Percentiles rank a stretch among this genome's conserved stretches.
These are phyloP conservation scores for Neomorphus geoffroyi DNA, from an alignment of 2,797 vertebrate species.

Conservation along the genomic window DNA sequence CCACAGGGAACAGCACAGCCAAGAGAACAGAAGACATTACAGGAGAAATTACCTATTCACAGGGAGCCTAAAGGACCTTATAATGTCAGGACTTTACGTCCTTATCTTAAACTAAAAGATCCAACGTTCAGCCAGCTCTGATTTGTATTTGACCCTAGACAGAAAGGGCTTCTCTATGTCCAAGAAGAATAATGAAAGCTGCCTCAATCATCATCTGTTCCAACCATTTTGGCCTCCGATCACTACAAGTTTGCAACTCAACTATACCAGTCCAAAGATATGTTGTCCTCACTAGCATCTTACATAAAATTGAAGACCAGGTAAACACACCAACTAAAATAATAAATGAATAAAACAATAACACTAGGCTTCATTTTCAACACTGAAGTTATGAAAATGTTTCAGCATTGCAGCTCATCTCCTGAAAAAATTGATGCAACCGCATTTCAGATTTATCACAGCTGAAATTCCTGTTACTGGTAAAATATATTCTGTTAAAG, in stretches of 20 bases:
- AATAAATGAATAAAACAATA: neutral
- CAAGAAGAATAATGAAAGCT: neutral
- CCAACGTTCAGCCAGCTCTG: neutral
- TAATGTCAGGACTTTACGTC: neutral
- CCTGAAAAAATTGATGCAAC: neutral
- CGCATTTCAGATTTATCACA: neutral
- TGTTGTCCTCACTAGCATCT: neutral
- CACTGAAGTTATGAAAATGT: neutral
- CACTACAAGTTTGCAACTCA: neutral
- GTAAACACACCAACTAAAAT: neutral
- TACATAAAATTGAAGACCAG: neutral
- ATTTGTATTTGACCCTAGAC: neutral
- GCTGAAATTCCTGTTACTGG: neutral
- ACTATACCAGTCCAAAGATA: neutral
- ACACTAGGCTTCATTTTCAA: neutral
- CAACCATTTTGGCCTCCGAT: neutral
- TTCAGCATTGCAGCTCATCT: neutral
- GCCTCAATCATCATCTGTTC: neutral
- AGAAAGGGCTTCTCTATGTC: neutral
- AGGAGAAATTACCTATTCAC: neutral
- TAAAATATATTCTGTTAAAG: neutral
- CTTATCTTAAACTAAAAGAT: neutral
- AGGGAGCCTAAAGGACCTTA: neutral
- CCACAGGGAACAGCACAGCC: neutral
- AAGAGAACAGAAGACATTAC: neutral